phyloP scores from a whole-genome alignment of 23 tunicate genomes.

The Trididemnum nubilum region DNA sequence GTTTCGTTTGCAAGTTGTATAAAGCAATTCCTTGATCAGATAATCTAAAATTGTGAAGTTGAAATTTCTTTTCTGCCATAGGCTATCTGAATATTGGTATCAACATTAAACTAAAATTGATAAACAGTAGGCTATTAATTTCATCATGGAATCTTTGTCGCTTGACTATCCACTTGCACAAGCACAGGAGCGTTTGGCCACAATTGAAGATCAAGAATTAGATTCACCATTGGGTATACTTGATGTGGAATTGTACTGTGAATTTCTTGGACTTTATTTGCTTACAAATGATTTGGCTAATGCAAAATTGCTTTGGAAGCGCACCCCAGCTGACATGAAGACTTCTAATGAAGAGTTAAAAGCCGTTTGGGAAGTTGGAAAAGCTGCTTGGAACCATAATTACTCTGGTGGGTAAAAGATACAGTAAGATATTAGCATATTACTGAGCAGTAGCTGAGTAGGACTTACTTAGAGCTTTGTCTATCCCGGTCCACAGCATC shows the following conservation, averaged over 20 bases:
- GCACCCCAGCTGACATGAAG: conserved; percentile 64
- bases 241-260: conserved; percentile 55
- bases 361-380: conserved; percentile 81
- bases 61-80: too few species aligned
- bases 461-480: too few species aligned
- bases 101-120: too few species aligned
- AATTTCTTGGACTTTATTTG: conserved; percentile 72
- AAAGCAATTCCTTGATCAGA: too few species aligned
- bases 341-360: conserved; percentile 37
- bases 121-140: too few species aligned
- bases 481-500: too few species aligned
- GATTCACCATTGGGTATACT: conserved; percentile 61
- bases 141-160: conserved; percentile 3
- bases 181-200: conserved; percentile 34
- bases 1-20: too few species aligned
- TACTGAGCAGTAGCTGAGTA: too few species aligned
- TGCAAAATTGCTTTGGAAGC: conserved; percentile 73
- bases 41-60: too few species aligned
- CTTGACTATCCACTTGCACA: background rate
- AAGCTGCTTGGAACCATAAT: conserved; percentile 57
- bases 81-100: too few species aligned
- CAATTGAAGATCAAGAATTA: conserved; percentile 72
- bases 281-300: conserved; percentile 51
- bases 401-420: conserved; percentile 27
- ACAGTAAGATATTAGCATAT: too few species aligned